phyloP scores from a whole-genome alignment of 2,113 vertebrate genomes.

The Himantopus leucocephalus region DNA sequence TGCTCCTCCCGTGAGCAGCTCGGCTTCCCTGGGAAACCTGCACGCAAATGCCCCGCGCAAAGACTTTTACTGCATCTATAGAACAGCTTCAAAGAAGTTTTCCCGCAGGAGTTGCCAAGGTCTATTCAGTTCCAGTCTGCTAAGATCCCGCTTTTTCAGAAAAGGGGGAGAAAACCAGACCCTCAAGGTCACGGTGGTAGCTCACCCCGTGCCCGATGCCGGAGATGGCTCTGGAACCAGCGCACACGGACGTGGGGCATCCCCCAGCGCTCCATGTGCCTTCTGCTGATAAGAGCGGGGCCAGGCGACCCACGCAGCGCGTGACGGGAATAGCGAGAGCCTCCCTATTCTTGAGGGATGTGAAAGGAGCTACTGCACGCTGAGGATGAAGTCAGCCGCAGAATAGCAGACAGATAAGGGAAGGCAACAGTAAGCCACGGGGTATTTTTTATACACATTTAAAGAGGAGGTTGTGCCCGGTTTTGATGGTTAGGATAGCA shows the following conservation, averaged over 20 bases:
- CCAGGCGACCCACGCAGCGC: slow-evolving; percentile 76
- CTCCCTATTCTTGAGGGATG: slow-evolving; percentile 44
- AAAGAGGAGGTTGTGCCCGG: slow-evolving; percentile 3
- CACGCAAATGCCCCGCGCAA: fast-evolving
- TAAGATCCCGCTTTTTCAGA: neutral
- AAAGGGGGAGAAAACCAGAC: neutral
- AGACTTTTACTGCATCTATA: fast-evolving
- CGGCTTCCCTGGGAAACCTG: fast-evolving
- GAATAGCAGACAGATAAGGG: slow-evolving; percentile 69
- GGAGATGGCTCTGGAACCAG: slow-evolving; percentile 69
- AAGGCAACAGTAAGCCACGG: slow-evolving; percentile 65
- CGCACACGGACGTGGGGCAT: slow-evolving; percentile 69
- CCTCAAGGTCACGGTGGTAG: slow-evolving; percentile 73
- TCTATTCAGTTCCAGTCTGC: slow-evolving; percentile 67
- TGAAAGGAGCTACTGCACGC: slow-evolving; percentile 44
- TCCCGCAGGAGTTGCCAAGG: slow-evolving; percentile 54
- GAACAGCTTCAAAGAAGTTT: slow-evolving; percentile 65
- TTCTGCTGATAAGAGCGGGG: slow-evolving; percentile 84
- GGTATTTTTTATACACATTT: neutral
- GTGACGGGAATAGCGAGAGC: slow-evolving; percentile 81
- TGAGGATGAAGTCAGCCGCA: slow-evolving; percentile 78
- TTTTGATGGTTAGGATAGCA: slow-evolving; percentile 19
- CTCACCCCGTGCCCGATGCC: slow-evolving; percentile 59
- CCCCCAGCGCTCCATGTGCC: slow-evolving; percentile 76
- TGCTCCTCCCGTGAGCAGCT: fast-evolving